These are phyloP conservation scores for Hiodon alosoides DNA, from an alignment of 2,113 vertebrate species.

Conservation along the genomic window DNA sequence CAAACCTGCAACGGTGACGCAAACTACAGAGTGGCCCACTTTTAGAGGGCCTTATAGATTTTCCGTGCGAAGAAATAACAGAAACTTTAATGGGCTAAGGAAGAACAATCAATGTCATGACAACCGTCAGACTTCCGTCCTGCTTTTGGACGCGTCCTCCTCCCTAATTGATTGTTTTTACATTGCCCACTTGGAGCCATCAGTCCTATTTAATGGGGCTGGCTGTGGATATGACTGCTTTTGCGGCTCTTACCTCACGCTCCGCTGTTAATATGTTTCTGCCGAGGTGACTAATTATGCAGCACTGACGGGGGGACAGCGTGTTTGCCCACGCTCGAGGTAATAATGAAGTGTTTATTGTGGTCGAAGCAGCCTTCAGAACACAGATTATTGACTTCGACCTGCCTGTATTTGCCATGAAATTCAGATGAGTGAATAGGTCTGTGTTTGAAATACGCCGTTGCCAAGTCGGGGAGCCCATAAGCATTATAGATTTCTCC, in stretches of 20 bases:
- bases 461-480: not conserved
- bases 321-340: not conserved
- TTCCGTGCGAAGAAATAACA: conserved; percentile 60
- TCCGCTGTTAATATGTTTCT: not conserved
- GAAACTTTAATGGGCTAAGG: conserved; percentile 54
- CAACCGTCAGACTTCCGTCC: conserved; percentile 56
- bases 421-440: not conserved
- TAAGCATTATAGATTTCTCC: not conserved
- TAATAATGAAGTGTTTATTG: conserved; percentile 1
- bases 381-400: not conserved
- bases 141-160: conserved; percentile 54
- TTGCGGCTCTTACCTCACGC: not conserved
- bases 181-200: conserved; percentile 10
- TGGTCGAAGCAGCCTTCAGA: not conserved
- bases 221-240: not conserved
- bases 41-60: conserved; percentile 59
- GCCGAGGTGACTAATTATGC: conserved; percentile 1
- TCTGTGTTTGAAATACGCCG: not conserved
- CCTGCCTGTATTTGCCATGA: not conserved
- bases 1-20: conserved; percentile 55
- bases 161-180: conserved; percentile 56
- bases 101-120: conserved; percentile 56
- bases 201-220: conserved; percentile 1
- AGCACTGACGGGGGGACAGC: not conserved
- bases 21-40: conserved; percentile 43